A percentile compares a stretch with the other conserved stretches of the same genome.
Conservation (phyloP, 2,797 vertebrate genomes). For the Rhyacichthys aspro region DNA sequence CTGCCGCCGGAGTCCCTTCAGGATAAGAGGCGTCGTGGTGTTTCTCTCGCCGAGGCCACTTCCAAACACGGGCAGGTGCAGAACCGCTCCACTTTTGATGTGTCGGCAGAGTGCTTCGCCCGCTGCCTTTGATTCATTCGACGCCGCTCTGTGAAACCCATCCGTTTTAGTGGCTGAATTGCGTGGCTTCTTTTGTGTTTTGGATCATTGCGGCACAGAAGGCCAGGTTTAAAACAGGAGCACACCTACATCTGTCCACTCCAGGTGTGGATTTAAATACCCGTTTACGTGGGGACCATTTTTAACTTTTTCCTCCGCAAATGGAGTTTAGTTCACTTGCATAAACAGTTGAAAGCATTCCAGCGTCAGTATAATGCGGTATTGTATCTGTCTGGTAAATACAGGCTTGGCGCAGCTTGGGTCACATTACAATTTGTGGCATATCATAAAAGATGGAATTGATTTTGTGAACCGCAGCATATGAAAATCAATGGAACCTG, state of each 20-base stretch:
- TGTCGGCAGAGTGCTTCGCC: conserved; percentile 63
- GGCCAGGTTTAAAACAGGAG: conserved; percentile 5
- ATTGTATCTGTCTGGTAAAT: neutral
- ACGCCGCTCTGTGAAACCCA: conserved; percentile 41
- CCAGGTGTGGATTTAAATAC: conserved; percentile 27
- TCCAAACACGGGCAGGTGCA: conserved; percentile 72
- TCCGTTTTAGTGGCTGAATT: conserved; percentile 43
- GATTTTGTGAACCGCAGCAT: conserved; percentile 5
- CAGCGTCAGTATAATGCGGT: too few relatives aligned
- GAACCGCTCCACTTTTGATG: conserved; percentile 78
- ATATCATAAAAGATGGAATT: neutral
- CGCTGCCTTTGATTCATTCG: conserved; percentile 74
- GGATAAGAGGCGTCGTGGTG: conserved; percentile 27
- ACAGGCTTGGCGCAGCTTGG: neutral
- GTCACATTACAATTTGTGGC: conserved; percentile 2
- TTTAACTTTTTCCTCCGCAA: neutral
- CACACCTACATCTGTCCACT: conserved; percentile 40
- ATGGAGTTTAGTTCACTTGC: neutral
- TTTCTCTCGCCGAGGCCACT: conserved; percentile 22
- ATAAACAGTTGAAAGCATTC: neutral
- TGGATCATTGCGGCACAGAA: conserved; percentile 24
- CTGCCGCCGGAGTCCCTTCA: too few relatives aligned
- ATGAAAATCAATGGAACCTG: conserved; percentile 3
- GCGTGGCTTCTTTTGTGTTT: conserved; percentile 37
- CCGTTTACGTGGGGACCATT: conserved; percentile 14